These are phyloP conservation scores for Neosalanx taihuensis DNA, from an alignment of 2,797 vertebrate genomes.

Conservation along the genomic window DNA sequence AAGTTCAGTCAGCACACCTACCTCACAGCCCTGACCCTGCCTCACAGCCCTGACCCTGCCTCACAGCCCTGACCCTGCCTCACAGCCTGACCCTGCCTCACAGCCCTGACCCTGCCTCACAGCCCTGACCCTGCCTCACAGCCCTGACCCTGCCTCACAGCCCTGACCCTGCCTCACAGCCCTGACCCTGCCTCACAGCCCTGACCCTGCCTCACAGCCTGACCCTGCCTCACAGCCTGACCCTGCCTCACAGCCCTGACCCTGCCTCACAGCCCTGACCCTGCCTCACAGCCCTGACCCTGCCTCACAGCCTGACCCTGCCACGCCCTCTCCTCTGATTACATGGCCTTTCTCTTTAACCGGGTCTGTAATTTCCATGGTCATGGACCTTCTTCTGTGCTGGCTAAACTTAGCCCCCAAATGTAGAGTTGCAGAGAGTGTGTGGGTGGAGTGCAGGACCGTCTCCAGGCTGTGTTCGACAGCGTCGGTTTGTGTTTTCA, in stretches of 20 bases:
- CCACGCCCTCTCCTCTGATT: constrained; percentile 67
- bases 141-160: too few species aligned
- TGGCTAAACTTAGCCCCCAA: constrained; percentile 79
- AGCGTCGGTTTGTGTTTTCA: constrained; percentile 79
- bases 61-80: too few species aligned
- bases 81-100: too few species aligned
- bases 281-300: constrained; percentile 40
- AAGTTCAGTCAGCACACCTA: constrained; percentile 48
- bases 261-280: constrained; percentile 22
- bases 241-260: too few species aligned
- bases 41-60: too few species aligned
- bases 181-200: too few species aligned
- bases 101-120: too few species aligned
- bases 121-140: too few species aligned
- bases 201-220: too few species aligned
- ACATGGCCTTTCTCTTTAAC: constrained; percentile 69
- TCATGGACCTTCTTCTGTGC: constrained; percentile 77
- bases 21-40: too few species aligned
- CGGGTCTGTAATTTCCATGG: constrained; percentile 78
- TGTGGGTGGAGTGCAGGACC: constrained; percentile 78
- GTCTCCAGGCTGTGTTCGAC: constrained; percentile 67
- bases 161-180: too few species aligned
- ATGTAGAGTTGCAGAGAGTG: constrained; percentile 81
- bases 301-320: constrained; percentile 39
- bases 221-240: too few species aligned